Percentiles rank a stretch among this genome's conserved stretches.
Conservation (phyloP, 2,888 invertebrate species). For the Drosophila parthenogenetica region DNA sequence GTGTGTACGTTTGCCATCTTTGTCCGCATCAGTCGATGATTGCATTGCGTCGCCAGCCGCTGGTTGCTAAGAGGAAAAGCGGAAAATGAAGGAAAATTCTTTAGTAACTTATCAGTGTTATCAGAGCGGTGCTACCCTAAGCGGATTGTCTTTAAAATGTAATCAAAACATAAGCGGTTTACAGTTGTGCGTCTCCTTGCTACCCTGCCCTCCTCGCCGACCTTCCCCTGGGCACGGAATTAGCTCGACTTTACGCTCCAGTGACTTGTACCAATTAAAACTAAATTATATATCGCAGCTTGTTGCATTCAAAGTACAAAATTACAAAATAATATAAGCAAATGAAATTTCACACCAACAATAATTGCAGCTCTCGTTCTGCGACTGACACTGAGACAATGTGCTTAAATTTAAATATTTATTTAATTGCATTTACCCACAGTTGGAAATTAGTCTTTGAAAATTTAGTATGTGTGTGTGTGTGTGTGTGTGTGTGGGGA, state of each 20-base stretch:
- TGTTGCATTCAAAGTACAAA: constrained; percentile 33
- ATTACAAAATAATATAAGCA: constrained; percentile 21
- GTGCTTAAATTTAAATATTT: constrained; percentile 69
- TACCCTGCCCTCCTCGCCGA: no score
- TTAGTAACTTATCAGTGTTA: constrained; percentile 25
- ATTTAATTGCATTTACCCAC: constrained; percentile 61
- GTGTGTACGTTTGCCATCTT: constrained; percentile 80
- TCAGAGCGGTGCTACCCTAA: constrained; percentile 33
- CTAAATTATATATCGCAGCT: constrained; percentile 57
- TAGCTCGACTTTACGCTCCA: constrained; percentile 46
- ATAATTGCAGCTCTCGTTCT: constrained; percentile 24
- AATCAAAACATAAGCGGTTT: constrained; percentile 70
- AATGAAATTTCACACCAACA: constrained; percentile 55
- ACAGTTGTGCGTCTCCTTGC: background rate
- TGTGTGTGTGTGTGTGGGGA: constrained; percentile 13
- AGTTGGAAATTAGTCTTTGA: constrained; percentile 31
- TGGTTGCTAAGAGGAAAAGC: constrained; percentile 73
- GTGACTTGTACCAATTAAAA: constrained; percentile 66
- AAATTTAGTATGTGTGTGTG: constrained; percentile 23
- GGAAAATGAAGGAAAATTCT: background rate
- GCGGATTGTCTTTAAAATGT: constrained; percentile 73
- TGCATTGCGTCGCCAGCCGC: constrained; percentile 85
- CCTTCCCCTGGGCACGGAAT: constrained; percentile 7
- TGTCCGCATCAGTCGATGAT: constrained; percentile 85
- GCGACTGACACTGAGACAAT: constrained; percentile 46